Base-by-base conservation (phyloP, 2,797 vertebrate genomes). In the Xenops minutus region DNA sequence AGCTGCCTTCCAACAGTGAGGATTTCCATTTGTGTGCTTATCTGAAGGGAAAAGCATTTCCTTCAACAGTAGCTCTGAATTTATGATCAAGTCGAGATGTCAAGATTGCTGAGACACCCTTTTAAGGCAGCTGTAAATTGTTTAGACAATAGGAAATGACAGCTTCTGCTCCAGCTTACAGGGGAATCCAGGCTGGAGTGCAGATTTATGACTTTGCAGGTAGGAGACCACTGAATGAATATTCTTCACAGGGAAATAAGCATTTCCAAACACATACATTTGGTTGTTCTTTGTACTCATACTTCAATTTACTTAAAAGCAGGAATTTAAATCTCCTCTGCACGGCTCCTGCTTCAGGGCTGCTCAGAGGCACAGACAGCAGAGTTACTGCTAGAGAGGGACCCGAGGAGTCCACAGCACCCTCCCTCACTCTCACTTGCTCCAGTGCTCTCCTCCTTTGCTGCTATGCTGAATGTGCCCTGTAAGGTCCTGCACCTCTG, bases 61-160 rank as follows among this genome's bases (percentile, higher is more conserved):
- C 76, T 78, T 30, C 79, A 37, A 41, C 32, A 16, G 27, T 11
- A 66, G 41, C 85, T 43, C 62, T 15, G 85, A 82, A 88, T 95
- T 97, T 91, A 84, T 61, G 73, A 94, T 76, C 79, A n/a, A 88
- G 82, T 48, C 6, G 1, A 90, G 89, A 77, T 88, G 95, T 76
- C 91, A 56, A 49, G 89, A 96, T 85, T 76, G 89, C 89, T 22
- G 46, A 91, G 71, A 73, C 87, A 95, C 56, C 71, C 85, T 93
- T 85, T 87, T 88, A 91, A 95, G 89, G 82, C 58, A 14, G 91
- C 81, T 92, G 84, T 90, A 92, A 93, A 90, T 92, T 92, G 94
- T 73, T 90, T 78, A 92, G 90, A 93, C 91, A 94, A 91, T 56
- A 54, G 51, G 92, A 83, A 85, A 56, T 58, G 93, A 86, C 94